Conservation (phyloP, 2,797 vertebrate species). For the Chromis chromis region DNA sequence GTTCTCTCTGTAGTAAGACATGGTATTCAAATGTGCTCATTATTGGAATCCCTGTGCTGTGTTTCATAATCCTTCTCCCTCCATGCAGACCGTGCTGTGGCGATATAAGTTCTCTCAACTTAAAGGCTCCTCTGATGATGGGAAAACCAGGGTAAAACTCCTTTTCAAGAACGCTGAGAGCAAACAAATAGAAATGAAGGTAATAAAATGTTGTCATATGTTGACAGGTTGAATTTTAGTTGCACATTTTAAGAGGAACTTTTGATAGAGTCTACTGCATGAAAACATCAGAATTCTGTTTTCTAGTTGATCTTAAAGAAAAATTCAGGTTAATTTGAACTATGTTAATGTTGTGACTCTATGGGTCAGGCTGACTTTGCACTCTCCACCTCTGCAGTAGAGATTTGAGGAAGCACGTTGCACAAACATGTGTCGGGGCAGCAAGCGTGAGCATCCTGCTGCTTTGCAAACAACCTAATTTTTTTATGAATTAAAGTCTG, state of each 20-base stretch:
- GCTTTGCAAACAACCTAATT: not conserved
- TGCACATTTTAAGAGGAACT: not conserved
- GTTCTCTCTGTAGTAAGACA: constrained; percentile 9
- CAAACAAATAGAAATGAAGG: constrained; percentile 96
- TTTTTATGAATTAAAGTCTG: not conserved
- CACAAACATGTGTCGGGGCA: too few species aligned
- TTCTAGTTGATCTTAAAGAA: too few species aligned
- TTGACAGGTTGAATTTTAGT: not conserved
- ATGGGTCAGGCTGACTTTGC: not conserved
- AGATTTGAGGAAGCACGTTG: too few species aligned
- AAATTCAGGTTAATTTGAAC: too few species aligned
- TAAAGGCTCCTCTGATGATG: constrained; percentile 96
- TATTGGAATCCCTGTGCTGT: constrained; percentile 32
- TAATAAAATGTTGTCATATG: constrained; percentile 59
- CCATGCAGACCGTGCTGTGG: constrained; percentile 88
- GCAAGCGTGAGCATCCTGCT: not conserved
- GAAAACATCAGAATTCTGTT: too few species aligned
- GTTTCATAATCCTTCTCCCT: constrained; percentile 33
- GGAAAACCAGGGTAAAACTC: constrained; percentile 92
- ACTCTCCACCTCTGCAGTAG: too few species aligned
- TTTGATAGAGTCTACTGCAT: not conserved
- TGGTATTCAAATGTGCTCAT: constrained; percentile 34
- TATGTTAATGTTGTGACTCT: not conserved
- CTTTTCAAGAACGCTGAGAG: constrained; percentile 93
- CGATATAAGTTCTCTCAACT: constrained; percentile 96